Base-by-base conservation (phyloP, 2,888 invertebrate species). In the Plagodis dolabraria region DNA sequence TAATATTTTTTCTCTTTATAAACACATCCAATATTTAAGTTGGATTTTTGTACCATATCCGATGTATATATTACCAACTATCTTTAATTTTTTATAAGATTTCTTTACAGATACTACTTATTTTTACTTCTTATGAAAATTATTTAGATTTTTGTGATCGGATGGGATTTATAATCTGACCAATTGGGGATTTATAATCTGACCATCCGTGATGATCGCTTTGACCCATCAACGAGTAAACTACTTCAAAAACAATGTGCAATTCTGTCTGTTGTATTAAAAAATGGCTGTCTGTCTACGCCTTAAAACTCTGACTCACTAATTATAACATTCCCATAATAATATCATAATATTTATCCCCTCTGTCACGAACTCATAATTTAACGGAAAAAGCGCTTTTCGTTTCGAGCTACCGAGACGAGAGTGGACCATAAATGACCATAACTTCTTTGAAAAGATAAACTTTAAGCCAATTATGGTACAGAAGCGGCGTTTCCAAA, bases 391-490 rank as follows among this genome's bases (percentile, higher is more conserved):
- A 67, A 71, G 72, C 69, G 74, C 65, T 62, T 71, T 65, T 61
- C 56, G 67, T 70, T 72, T 72, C 71, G 68, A 63, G 85, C 84
- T 85, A 83, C 86, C 75, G 80, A 77, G 76, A 79, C 79, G 63
- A 77, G 80, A 79, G 75, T 70, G 74, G 74, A 74, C 79, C 82
- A 79, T 76, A 86, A 90, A 88, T 83, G 87, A 83, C 87, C 87
- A 86, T 83, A 82, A 82, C 71, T 92, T 91, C 91, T 81, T 76
- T 83, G 91, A 90, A 92, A 74, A 88, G 86, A 89, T 91, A 88
- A 90, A 85, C 72, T 81, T 82, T 79, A 68, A 74, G 72, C 89
- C 91, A 90, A 89, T 91, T 91, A 90, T 83, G 83, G 85, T 68
- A 69, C 80, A 71, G 74, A 72, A 81, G 87, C 87, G 86, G 88